A percentile compares a stretch with the other conserved stretches of the same genome.
Conservation (phyloP, 2,797 vertebrate species). For the Coilia nasus region DNA sequence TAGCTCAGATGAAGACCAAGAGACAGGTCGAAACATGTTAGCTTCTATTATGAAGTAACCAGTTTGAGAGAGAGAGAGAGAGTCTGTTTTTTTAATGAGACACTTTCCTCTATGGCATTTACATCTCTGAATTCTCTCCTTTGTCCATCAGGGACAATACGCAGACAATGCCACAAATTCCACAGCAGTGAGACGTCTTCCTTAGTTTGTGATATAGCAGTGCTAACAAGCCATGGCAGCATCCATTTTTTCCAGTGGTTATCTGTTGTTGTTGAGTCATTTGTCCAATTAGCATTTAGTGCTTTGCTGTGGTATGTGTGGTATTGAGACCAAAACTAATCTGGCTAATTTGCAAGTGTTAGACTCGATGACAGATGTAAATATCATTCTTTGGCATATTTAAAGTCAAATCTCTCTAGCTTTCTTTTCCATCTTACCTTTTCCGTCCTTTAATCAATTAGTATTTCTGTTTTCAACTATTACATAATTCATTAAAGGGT, state of each 20-base stretch:
- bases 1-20: too few species aligned
- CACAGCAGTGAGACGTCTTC: not conserved
- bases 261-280: not conserved
- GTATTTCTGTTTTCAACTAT: not conserved
- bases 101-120: not conserved
- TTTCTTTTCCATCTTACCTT: not conserved
- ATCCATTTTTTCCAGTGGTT: not conserved
- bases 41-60: too few species aligned
- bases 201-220: not conserved
- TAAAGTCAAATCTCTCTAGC: not conserved
- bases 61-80: too few species aligned
- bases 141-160: not conserved
- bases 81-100: constrained; percentile 3
- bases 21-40: too few species aligned
- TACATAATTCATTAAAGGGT: not conserved
- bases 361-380: not conserved
- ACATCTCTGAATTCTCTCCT: not conserved
- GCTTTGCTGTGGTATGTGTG: not conserved
- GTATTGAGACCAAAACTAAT: not conserved
- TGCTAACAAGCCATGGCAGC: not conserved
- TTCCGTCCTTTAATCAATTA: not conserved
- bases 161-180: not conserved
- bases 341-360: not conserved
- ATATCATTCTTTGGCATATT: not conserved
- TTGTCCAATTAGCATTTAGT: not conserved